A percentile compares a stretch with the other conserved stretches of the same genome.
phyloP scores from a whole-genome alignment of 2,888 invertebrate species.

The Tetheella fluctuosa region DNA sequence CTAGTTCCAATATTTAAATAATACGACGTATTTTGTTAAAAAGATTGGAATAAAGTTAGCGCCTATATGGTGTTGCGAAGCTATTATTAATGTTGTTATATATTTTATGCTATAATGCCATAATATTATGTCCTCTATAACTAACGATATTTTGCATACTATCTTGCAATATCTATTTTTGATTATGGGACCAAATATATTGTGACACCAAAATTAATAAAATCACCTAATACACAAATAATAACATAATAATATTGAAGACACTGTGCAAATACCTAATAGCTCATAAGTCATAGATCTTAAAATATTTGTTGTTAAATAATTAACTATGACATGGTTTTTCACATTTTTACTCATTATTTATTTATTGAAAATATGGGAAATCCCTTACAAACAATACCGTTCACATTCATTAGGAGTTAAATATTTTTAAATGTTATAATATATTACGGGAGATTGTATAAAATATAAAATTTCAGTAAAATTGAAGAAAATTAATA shows the following conservation, averaged over 20 bases:
- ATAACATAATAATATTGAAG: not conserved
- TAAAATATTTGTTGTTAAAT: slow-evolving; percentile 15
- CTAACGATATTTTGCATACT: too few relatives aligned
- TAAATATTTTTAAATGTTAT: not conserved
- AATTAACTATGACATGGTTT: slow-evolving; percentile 12
- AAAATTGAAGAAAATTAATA: not conserved
- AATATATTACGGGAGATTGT: not conserved
- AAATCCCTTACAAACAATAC: slow-evolving; percentile 37
- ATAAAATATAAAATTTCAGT: not conserved
- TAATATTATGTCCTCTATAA: too few relatives aligned
- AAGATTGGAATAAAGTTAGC: slow-evolving; percentile 23
- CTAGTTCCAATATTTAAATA: slow-evolving; percentile 43
- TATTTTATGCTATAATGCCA: too few relatives aligned
- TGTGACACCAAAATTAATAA: too few relatives aligned
- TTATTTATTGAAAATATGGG: slow-evolving; percentile 32
- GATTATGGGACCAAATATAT: too few relatives aligned
- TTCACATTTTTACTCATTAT: slow-evolving; percentile 29
- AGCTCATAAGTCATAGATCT: slow-evolving; percentile 4
- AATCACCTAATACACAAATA: too few relatives aligned
- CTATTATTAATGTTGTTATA: not conserved
- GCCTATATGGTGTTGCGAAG: slow-evolving; percentile 14
- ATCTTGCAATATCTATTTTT: too few relatives aligned
- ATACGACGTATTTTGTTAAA: slow-evolving; percentile 20
- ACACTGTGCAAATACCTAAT: not conserved
- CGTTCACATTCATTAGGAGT: slow-evolving; percentile 24